These are phyloP conservation scores for Sebastes minor DNA, from an alignment of 2,797 vertebrate species.

Conservation along the genomic window DNA sequence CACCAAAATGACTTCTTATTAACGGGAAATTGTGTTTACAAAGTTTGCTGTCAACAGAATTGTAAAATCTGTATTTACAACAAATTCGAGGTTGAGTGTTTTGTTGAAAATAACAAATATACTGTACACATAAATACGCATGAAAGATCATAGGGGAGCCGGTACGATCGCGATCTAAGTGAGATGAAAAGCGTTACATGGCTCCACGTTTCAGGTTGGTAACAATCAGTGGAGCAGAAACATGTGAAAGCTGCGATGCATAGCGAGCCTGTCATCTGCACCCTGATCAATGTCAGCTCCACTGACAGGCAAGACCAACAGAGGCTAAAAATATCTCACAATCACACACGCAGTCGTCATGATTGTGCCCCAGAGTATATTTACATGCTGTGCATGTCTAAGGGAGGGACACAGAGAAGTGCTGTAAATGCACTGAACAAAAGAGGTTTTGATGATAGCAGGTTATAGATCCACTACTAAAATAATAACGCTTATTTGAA, in stretches of 20 bases:
- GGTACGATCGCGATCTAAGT: not conserved
- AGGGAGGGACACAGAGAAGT: not conserved
- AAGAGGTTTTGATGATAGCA: not conserved
- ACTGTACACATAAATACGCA: not conserved
- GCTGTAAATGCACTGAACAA: not conserved
- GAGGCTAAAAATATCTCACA: constrained; percentile 66
- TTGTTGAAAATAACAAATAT: constrained; percentile 1
- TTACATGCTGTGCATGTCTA: constrained; percentile 23
- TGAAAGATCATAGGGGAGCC: not conserved
- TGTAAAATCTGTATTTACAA: not conserved
- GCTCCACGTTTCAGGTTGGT: constrained; percentile 32
- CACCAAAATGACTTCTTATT: constrained; percentile 9
- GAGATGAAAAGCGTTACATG: constrained; percentile 31
- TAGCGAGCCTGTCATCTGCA: constrained; percentile 46
- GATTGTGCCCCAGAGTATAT: constrained; percentile 28
- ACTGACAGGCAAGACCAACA: constrained; percentile 63
- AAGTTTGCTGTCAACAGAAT: constrained; percentile 7
- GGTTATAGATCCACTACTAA: not conserved
- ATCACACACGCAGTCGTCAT: constrained; percentile 13
- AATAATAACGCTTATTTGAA: not conserved
- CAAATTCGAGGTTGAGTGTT: not conserved
- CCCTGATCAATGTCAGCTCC: constrained; percentile 64
- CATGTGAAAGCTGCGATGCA: constrained; percentile 26
- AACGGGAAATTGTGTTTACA: not conserved
- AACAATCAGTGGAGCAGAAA: constrained; percentile 41